These are phyloP conservation scores for Calidris pugnax DNA, from an alignment of 2,113 vertebrate genomes.

Conservation along the genomic window DNA sequence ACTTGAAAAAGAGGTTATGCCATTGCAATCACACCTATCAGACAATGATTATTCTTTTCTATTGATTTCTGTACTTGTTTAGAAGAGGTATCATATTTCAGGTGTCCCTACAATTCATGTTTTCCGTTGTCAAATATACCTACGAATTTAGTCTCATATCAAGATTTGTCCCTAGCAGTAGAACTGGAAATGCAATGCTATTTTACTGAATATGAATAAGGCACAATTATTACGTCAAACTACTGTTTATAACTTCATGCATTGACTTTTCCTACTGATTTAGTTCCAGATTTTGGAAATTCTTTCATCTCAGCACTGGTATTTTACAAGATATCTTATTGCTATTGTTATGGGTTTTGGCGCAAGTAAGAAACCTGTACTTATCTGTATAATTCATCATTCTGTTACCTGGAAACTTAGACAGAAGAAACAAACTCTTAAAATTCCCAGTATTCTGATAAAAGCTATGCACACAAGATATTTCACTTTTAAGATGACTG, in stretches of 20 bases:
- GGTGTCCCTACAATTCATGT: neutral
- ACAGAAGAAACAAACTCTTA: neutral
- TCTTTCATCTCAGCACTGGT: neutral
- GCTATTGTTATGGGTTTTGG: neutral
- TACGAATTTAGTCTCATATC: neutral
- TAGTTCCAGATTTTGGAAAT: neutral
- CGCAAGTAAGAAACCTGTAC: neutral
- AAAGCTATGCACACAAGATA: neutral
- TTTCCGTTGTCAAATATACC: neutral
- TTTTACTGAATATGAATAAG: neutral
- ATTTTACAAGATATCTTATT: neutral
- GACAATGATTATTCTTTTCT: neutral
- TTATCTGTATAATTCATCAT: neutral
- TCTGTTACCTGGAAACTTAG: neutral
- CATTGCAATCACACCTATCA: neutral
- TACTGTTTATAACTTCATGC: neutral
- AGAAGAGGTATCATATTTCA: neutral
- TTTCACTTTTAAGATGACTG: neutral
- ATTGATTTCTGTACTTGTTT: neutral
- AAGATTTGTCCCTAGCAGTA: neutral
- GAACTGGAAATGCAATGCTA: neutral
- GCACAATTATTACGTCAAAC: neutral
- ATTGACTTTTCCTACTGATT: neutral
- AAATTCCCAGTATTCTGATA: neutral
- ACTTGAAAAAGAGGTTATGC: neutral